Base-by-base conservation (phyloP, 2,797 vertebrate genomes). In the Zenarchopterus dispar region DNA sequence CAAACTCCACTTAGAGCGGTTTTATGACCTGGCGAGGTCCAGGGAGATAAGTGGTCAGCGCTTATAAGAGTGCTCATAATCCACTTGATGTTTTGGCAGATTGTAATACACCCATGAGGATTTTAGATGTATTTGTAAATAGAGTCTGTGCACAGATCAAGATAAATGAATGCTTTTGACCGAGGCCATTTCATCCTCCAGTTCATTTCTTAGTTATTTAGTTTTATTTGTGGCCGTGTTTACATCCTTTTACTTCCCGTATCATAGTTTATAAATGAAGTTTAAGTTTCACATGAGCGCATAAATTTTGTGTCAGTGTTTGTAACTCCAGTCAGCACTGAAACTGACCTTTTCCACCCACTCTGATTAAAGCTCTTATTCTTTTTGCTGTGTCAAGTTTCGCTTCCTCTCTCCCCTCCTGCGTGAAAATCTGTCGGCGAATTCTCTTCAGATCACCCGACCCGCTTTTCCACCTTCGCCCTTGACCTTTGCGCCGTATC, bases 11-110 rank as follows among this genome's bases (percentile, higher is more conserved):
- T 78, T 21, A 2, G 2, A 3, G 24, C 66, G 77, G 2, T 61
- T 80, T 76, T 76, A 69, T 56, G 75, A 70, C 78, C 73, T 49
- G 8, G 53, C 8, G 71, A 75, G 80, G 80, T 78, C 79, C 79
- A 62, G 39, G 21, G 58, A 83, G 81, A 84, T 73, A 66, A 84
- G 62, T 66, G 79, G 62, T 62, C 67, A 56, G 33, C 53, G 62
- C 55, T 70, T 58, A 31, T 49, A 39, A 78, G 55, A 77, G 62
- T 1, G 2, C 50, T 70, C 69, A 22, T 84, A 81, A 84, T 18
- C 86, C 75, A 85, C 66, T 70, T 10, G 31, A 57, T 78, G 64
- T 81, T 85, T 81, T 88, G 84, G 81, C 80, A 75, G 61, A 80
- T 50, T 51, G 44, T 24, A 44, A 70, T 45, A 68, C 59, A 62